Conservation (phyloP, 2,888 invertebrate genomes). For the Nowickia ferox region DNA sequence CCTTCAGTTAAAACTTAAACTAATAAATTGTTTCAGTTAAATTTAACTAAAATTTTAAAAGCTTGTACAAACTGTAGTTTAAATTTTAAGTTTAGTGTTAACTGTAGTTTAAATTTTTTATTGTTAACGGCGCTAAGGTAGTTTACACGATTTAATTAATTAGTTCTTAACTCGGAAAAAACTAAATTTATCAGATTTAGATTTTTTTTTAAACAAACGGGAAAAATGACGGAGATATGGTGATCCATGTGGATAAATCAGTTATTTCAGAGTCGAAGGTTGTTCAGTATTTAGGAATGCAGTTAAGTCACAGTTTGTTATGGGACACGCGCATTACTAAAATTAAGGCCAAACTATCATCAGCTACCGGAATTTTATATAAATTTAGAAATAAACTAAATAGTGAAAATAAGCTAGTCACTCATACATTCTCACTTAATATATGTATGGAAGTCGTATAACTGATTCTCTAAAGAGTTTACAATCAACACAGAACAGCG, state of each 20-base stretch:
- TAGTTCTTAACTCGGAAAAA: neutral
- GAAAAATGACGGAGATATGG: neutral
- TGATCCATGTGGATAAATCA: neutral
- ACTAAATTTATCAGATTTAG: neutral
- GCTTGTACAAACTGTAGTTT: too few species aligned
- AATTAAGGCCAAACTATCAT: neutral
- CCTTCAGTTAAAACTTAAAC: too few species aligned
- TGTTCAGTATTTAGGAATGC: neutral
- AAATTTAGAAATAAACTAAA: constrained; percentile 3
- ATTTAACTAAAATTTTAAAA: too few species aligned
- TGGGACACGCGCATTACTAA: neutral
- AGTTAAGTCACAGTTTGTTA: neutral
- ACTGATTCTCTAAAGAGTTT: too few species aligned
- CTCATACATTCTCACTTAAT: neutral
- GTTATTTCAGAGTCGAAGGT: neutral
- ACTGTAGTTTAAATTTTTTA: too few species aligned
- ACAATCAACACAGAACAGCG: too few species aligned
- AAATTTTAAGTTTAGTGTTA: too few species aligned
- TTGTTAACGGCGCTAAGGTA: too few species aligned
- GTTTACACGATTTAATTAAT: too few species aligned
- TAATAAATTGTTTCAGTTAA: too few species aligned
- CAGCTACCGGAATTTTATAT: neutral
- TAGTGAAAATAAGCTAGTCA: neutral
- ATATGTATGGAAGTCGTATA: too few species aligned
- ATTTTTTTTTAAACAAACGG: too few species aligned